A percentile compares a stretch with the other conserved stretches of the same genome.
Evolutionary conservation across 2,113 vertebrate genomes (phyloP).

Genomic region (Setophaga coronata): DNA sequence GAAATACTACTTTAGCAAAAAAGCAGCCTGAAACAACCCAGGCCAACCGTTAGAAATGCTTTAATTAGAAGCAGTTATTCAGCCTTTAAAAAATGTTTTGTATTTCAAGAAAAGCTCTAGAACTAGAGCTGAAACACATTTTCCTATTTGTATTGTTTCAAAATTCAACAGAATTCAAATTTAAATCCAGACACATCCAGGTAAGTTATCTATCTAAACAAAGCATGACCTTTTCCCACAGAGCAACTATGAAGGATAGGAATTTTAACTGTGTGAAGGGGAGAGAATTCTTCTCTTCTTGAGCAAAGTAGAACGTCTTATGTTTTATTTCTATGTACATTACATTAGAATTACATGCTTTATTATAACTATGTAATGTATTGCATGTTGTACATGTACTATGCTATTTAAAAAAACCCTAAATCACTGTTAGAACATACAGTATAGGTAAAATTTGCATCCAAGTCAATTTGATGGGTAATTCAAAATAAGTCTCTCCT

Average conservation of each 20-base stretch:
- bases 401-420: fast-evolving
- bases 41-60: neutral
- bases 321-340: neutral
- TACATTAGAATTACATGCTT: neutral
- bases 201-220: neutral
- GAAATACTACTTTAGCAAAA: neutral
- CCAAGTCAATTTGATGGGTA: neutral
- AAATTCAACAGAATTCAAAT: neutral
- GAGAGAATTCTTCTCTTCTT: neutral
- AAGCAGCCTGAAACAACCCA: neutral
- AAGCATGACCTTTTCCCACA: neutral
- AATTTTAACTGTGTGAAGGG: neutral
- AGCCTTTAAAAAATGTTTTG: neutral
- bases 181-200: neutral
- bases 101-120: neutral
- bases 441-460: neutral
- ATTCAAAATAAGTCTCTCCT: neutral
- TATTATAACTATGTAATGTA: neutral
- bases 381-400: neutral
- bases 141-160: neutral
- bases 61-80: neutral
- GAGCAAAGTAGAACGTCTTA: fast-evolving
- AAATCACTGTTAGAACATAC: neutral
- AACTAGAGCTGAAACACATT: neutral
- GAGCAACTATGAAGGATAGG: neutral